These are phyloP conservation scores for Uropsilus gracilis DNA, from an alignment of 2,113 vertebrate genomes.

Conservation along the genomic window DNA sequence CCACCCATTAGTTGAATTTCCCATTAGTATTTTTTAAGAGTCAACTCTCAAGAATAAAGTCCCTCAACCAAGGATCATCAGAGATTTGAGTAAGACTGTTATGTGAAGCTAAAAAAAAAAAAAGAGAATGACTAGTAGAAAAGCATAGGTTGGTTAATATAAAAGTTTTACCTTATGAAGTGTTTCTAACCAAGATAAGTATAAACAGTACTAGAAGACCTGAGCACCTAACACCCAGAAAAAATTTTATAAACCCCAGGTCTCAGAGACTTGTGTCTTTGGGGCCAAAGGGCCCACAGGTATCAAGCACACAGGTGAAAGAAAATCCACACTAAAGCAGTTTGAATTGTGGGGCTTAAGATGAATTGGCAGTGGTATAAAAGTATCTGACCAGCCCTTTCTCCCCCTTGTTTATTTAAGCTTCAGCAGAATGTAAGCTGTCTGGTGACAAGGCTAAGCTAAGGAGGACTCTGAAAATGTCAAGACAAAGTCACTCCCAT, in stretches of 20 bases:
- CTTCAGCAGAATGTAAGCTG: too few relatives aligned
- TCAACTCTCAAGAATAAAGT: not conserved
- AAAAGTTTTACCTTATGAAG: not conserved
- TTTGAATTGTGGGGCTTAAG: too few relatives aligned
- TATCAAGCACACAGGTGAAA: not conserved
- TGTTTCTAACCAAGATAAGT: not conserved
- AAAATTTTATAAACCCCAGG: not conserved
- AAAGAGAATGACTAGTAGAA: not conserved
- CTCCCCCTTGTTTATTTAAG: too few relatives aligned
- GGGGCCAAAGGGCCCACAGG: not conserved
- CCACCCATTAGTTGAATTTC: not conserved
- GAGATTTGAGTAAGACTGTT: not conserved
- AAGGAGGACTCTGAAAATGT: too few relatives aligned
- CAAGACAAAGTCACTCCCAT: too few relatives aligned
- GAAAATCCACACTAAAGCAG: not conserved
- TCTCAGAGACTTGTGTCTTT: not conserved
- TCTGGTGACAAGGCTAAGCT: too few relatives aligned
- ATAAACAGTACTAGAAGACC: not conserved
- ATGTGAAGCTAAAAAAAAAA: constrained; percentile 5
- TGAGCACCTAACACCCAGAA: not conserved
- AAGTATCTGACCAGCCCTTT: too few relatives aligned
- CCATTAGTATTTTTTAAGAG: constrained; percentile 13
- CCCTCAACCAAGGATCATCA: not conserved
- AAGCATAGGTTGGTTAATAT: not conserved
- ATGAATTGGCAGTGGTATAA: too few relatives aligned